Percentiles rank a stretch among this genome's conserved stretches.
Conservation (phyloP, 1,140 invertebrate species). For the Drosophila arizonae region DNA sequence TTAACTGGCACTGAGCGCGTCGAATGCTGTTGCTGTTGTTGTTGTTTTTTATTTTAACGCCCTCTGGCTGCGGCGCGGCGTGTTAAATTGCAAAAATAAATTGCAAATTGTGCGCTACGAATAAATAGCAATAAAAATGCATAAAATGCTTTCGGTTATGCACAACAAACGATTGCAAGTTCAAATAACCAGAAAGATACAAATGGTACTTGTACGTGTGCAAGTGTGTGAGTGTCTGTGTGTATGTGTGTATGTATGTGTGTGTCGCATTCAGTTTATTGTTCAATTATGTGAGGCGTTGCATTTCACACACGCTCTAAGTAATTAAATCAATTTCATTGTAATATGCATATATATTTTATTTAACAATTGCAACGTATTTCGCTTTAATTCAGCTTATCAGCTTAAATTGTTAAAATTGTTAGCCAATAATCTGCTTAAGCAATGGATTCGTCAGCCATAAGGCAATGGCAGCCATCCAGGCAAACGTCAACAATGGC, state of each 20-base stretch:
- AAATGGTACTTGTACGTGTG: conserved; percentile 24
- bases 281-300: conserved; percentile 12
- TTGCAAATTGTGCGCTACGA: conserved; percentile 66
- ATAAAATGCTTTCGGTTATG: conserved; percentile 76
- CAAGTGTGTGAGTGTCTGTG: neutral
- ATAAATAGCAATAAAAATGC: conserved; percentile 77
- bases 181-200: conserved; percentile 66
- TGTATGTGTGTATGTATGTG: neutral
- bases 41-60: conserved; percentile 17
- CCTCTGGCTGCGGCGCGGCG: conserved; percentile 49
- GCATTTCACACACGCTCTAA: conserved; percentile 48
- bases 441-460: neutral
- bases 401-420: neutral
- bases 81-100: conserved; percentile 81
- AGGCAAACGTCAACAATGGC: neutral
- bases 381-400: neutral
- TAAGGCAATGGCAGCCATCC: conserved; percentile 4
- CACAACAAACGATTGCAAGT: conserved; percentile 56
- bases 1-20: conserved; percentile 57
- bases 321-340: conserved; percentile 49
- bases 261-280: neutral
- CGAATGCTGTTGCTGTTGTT: conserved; percentile 42
- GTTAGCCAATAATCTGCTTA: conserved; percentile 3
- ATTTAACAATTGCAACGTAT: neutral
- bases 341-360: neutral